Evolutionary conservation across 2,113 vertebrate species (phyloP), one percentile per base, ranked within the genome.

Genomic region (Lepisosteus oculatus): DNA sequence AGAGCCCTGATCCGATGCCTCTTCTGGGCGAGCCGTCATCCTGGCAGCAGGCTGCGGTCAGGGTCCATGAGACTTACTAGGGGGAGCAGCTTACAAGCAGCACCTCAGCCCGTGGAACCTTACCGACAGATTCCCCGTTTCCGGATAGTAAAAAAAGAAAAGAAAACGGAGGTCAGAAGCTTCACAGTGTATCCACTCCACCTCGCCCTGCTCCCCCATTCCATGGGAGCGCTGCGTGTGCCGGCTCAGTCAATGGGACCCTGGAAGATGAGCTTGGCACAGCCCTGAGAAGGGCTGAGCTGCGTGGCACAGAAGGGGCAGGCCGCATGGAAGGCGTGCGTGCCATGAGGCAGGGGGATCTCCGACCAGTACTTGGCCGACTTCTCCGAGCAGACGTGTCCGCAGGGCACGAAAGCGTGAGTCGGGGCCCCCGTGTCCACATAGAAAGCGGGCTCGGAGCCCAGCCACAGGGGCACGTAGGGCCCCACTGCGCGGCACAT

Each of bases 341-440:
- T 99, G 44, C 97, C 97, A 0, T 99, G 97, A 0, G 97, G 97
- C 86, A 99, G 88, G 0, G 96, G 96, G 77, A 98, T 99, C 79
- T 98, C 95, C 0, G 94, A 90, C 97, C 97, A 99, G 82, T 99
- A 99, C 43, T 96, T 97, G 6, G 95, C 95, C 0, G 97, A 95
- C 72, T 98, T 98, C 86, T 99, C 97, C 0, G 97, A 98, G 85
- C 96, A 97, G 74, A 99, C 97, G 0, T 99, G 97, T 82, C 97
- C 97, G 0, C 97, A 99, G 0, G 97, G 97, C 57, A 94, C 93
- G 41, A 99, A 98, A 68, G 96, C 96, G 0, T 99, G 92, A 0
- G 96, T 98, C 8, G 97, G 97, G 0, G 97, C 95, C 0, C 94
- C 97, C 0, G 95, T 94, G 17, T 99, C 97, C 77, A 99, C 96